Evolutionary conservation across 2,888 invertebrate species (phyloP).

Genomic region (Magallana nippona): DNA sequence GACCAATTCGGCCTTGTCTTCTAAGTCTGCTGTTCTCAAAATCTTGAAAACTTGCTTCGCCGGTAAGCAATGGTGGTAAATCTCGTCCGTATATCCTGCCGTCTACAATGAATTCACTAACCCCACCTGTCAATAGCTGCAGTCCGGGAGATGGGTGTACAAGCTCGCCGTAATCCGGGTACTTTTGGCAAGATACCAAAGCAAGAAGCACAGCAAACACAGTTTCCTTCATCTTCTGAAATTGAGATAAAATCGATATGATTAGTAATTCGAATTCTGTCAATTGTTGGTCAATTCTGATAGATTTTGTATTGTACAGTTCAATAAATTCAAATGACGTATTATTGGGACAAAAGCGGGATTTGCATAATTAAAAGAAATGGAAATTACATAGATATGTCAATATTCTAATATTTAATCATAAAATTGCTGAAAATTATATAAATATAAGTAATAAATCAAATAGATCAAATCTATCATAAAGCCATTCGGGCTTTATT

Average conservation of each 20-base stretch:
- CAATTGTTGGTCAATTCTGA: too few species aligned
- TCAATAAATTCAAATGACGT: too few species aligned
- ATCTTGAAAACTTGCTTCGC: not conserved
- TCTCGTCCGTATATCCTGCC: not conserved
- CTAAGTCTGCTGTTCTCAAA: not conserved
- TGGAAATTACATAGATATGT: too few species aligned
- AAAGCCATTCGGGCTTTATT: too few species aligned
- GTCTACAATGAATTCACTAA: conserved; percentile 2
- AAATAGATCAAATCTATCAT: too few species aligned
- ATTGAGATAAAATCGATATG: not conserved
- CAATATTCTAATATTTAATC: too few species aligned
- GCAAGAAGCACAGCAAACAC: not conserved
- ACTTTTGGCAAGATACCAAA: not conserved
- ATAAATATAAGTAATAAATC: too few species aligned
- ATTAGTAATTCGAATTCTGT: too few species aligned
- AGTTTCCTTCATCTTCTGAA: not conserved
- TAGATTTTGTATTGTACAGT: too few species aligned
- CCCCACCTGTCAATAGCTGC: not conserved
- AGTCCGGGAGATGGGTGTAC: not conserved
- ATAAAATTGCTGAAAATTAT: too few species aligned
- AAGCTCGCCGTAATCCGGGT: not conserved
- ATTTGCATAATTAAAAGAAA: too few species aligned
- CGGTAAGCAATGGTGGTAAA: conserved; percentile 7
- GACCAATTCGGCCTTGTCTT: not conserved
- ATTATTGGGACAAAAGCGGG: too few species aligned